A percentile compares a stretch with the other conserved stretches of the same genome.
These are phyloP conservation scores for Calosoma granatense DNA, from an alignment of 1,140 invertebrate species.

Conservation along the genomic window DNA sequence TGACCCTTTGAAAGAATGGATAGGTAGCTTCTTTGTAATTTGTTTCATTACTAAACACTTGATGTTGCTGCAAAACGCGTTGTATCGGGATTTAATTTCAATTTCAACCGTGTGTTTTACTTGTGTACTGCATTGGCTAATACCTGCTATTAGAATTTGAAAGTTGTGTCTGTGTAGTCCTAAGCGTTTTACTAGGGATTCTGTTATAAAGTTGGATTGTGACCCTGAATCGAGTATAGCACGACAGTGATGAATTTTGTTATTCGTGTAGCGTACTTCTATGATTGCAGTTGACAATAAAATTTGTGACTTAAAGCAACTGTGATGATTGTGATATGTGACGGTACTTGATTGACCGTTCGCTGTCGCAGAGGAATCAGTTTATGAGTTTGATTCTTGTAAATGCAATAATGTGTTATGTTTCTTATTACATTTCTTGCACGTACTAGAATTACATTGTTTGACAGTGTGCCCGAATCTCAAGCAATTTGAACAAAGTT, in stretches of 20 bases:
- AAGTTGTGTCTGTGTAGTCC: neutral
- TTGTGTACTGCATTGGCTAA: constrained; percentile 13
- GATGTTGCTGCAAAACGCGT: constrained; percentile 10
- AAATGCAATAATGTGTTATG: constrained; percentile 24
- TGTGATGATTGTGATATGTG: constrained; percentile 5
- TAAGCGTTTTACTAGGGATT: constrained; percentile 12
- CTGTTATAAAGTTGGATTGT: constrained; percentile 20
- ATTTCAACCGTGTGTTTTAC: constrained; percentile 11
- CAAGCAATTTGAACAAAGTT: constrained; percentile 22
- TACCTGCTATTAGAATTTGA: constrained; percentile 12
- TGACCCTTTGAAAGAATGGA: constrained; percentile 12
- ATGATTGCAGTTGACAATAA: constrained; percentile 19
- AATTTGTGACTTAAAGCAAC: constrained; percentile 1
- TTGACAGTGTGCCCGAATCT: constrained; percentile 14
- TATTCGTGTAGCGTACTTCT: constrained; percentile 14
- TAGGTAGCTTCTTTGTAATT: constrained; percentile 17
- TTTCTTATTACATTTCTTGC: constrained; percentile 19
- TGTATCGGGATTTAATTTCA: constrained; percentile 15
- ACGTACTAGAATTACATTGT: constrained; percentile 16
- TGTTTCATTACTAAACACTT: constrained; percentile 14
- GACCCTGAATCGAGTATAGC: constrained; percentile 18
- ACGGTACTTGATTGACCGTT: constrained; percentile 8
- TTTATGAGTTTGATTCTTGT: neutral
- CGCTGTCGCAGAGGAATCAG: neutral
- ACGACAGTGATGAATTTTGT: constrained; percentile 11